Base-by-base conservation (phyloP, 2,113 vertebrate species). In the Cnemophilus loriae region DNA sequence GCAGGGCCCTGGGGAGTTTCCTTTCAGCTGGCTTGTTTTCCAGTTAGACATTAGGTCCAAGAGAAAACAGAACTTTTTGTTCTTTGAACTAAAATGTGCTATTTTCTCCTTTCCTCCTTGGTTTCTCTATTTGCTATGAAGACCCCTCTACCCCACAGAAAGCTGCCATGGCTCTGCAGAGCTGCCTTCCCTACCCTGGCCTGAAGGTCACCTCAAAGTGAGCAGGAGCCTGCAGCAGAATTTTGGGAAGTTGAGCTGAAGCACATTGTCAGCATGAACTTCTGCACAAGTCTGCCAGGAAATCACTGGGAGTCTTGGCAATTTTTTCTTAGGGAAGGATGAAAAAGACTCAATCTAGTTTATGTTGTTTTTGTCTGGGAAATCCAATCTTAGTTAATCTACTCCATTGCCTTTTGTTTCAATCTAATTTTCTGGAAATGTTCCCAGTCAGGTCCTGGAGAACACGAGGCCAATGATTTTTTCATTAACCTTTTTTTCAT, bases 371-470 rank as follows among this genome's bases (percentile, higher is more conserved):
- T 84, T 39, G 19, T 92, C 44, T 84, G 50, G 35, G 19, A 96
- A 91, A 95, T 88, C 20, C 42, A 91, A 32, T 81, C 65, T 56
- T 59, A 24, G 67, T 74, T 90, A 78, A 95, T 94, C 59, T 52
- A 27, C 65, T 94, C 16, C 67, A 21, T 61, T 82, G 61, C 55
- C 49, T 82, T 81, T 91, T 91, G 23, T 68, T 91, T 93, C 60
- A 55, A 47, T 80, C 50, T 63, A 11, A 65, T 87, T 95, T 94
- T 89, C 84, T 96, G 91, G 92, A 93, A 89, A 21, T 70, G 52
- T 67, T 86, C 92, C 95, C 57, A 91, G 16, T 80, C 53, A 46
- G 41, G 27, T 84, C 47, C 42, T 21, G 56, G 63, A 44, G n/a
- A 35, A 30, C 53, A 84, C 0, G 0, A 89, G 47, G 64, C 47